A percentile compares a stretch with the other conserved stretches of the same genome.
phyloP scores from a whole-genome alignment of 1,140 invertebrate genomes.

The Agrilus planipennis region DNA sequence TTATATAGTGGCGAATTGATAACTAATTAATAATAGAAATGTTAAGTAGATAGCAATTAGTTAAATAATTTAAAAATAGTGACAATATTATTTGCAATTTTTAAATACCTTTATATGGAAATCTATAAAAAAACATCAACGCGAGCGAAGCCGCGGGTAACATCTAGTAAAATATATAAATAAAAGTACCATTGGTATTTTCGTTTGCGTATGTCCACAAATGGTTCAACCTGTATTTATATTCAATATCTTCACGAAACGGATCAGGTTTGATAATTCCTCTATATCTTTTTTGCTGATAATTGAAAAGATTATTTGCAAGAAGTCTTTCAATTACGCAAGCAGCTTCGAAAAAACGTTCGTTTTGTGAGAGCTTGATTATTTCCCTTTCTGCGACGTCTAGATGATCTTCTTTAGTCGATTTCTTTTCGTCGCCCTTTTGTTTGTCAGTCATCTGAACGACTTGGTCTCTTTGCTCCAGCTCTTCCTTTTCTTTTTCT shows the following conservation, averaged over 20 bases:
- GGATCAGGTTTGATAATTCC: slow-evolving; percentile 43
- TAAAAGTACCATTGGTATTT: slow-evolving; percentile 28
- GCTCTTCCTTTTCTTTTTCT: slow-evolving; percentile 33
- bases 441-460: slow-evolving; percentile 9
- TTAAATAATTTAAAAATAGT: too few relatives aligned
- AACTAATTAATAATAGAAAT: too few relatives aligned
- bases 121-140: too few relatives aligned
- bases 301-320: slow-evolving; percentile 49
- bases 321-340: slow-evolving; percentile 54
- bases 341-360: slow-evolving; percentile 45
- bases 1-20: too few relatives aligned
- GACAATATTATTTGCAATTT: too few relatives aligned
- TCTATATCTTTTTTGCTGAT: slow-evolving; percentile 51
- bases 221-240: slow-evolving; percentile 47
- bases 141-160: too few relatives aligned
- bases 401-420: slow-evolving; percentile 11
- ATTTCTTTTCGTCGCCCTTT: slow-evolving; percentile 14
- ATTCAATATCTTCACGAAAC: slow-evolving; percentile 44
- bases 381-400: slow-evolving; percentile 28
- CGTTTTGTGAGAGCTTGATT: slow-evolving; percentile 29
- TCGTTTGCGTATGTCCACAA: slow-evolving; percentile 49
- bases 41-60: too few relatives aligned
- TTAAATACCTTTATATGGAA: too few relatives aligned
- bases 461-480: slow-evolving; percentile 23
- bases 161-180: slow-evolving; percentile 24